Evolutionary conservation across 2,888 invertebrate genomes (phyloP).

Genomic region (Erannis defoliaria): DNA sequence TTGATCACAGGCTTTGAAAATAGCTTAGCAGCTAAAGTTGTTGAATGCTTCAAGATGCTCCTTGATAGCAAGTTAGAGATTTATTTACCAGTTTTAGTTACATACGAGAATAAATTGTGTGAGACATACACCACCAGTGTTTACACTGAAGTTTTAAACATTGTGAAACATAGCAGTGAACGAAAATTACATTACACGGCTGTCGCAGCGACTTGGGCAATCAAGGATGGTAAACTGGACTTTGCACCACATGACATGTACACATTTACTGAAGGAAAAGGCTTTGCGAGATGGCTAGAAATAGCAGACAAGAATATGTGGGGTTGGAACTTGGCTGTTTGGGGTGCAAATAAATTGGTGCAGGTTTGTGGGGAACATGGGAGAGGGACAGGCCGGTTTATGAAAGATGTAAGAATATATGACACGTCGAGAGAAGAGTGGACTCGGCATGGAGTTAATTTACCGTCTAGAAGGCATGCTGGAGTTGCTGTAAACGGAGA

Average conservation of each 20-base stretch:
- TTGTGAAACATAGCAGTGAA: conserved; percentile 59
- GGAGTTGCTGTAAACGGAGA: conserved; percentile 68
- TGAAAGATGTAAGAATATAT: conserved; percentile 73
- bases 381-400: conserved; percentile 70
- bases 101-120: conserved; percentile 53
- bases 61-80: conserved; percentile 47
- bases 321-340: conserved; percentile 76
- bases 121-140: conserved; percentile 67
- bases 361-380: conserved; percentile 75
- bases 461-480: conserved; percentile 71
- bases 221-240: conserved; percentile 56
- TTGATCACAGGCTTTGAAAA: conserved; percentile 56
- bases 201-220: conserved; percentile 63
- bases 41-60: conserved; percentile 63
- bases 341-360: conserved; percentile 70
- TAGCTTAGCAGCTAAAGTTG: conserved; percentile 65
- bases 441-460: conserved; percentile 67
- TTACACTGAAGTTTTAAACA: conserved; percentile 62
- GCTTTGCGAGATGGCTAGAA: conserved; percentile 70
- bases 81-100: conserved; percentile 44
- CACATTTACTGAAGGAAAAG: conserved; percentile 57
- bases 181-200: conserved; percentile 60
- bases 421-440: conserved; percentile 69
- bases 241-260: conserved; percentile 62
- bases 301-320: conserved; percentile 72